These are phyloP conservation scores for Trichogramma evanescens DNA, from an alignment of 2,888 invertebrate genomes.

Conservation along the genomic window DNA sequence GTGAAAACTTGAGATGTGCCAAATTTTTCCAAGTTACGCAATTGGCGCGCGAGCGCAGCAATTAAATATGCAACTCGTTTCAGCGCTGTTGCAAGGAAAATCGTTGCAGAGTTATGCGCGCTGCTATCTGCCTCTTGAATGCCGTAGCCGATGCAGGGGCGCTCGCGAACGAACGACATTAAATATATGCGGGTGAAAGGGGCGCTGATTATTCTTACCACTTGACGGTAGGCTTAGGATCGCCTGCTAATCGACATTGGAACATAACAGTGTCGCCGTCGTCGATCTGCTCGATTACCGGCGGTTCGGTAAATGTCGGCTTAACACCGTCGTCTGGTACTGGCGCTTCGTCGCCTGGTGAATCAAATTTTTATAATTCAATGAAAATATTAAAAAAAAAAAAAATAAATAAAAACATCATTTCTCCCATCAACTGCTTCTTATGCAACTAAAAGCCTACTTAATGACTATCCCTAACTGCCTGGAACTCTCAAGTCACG, in stretches of 20 bases:
- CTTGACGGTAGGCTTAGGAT: conserved; percentile 86
- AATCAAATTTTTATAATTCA: conserved; percentile 2
- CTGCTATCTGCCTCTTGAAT: background rate
- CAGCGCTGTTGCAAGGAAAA: background rate
- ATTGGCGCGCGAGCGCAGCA: background rate
- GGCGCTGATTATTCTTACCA: conserved; percentile 63
- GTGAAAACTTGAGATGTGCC: background rate
- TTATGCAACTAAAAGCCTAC: no score
- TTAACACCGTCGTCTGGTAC: conserved; percentile 89
- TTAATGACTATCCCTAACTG: no score
- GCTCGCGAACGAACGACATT: no score
- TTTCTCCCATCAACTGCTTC: no score
- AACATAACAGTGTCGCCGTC: conserved; percentile 93
- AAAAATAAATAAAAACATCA: background rate
- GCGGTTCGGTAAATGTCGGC: conserved; percentile 97
- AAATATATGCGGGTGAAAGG: background rate
- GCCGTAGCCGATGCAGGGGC: background rate
- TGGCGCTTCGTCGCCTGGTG: conserved; percentile 86
- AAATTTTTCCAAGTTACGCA: background rate
- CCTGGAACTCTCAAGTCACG: no score
- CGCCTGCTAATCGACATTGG: conserved; percentile 95
- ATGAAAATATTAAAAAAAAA: background rate
- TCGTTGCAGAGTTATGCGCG: background rate
- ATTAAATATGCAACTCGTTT: background rate
- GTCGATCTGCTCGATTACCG: conserved; percentile 92